Evolutionary conservation across 2,888 invertebrate species (phyloP), one percentile per base, ranked within the genome.

Genomic region (Eristalis arbustorum): DNA sequence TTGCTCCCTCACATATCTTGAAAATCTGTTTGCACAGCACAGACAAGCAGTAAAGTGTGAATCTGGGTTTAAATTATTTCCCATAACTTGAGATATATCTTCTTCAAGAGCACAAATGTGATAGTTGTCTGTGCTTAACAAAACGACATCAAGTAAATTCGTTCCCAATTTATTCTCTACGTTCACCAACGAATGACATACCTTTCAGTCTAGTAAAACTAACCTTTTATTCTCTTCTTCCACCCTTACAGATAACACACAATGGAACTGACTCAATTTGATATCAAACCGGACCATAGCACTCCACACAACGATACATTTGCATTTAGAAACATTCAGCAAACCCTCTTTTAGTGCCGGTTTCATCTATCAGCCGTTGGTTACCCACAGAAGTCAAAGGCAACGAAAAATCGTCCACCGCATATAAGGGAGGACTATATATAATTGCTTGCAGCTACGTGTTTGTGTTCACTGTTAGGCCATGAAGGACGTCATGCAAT

Each of bases 401-500:
- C 49, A 49, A 49, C 8, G 8, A 49, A 49, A 49, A 18, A 49
- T 49, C 49, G 49, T 18, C 18, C 18, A 8, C 49, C 49, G 49
- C 18, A 18, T 8, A 49, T 8, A 49, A 18, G 18, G 8, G 18
- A 8, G 8, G 18, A 49, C 18, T 18, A 31, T 10, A 31, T 31
- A 49, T 2, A 49, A 49, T 49, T 18, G 8, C 49, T 18, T 49
- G 49, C 18, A 49, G 49, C 18, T n/a, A 49, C 8, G 8, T n/a
- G n/a, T 49, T 49, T 18, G 18, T 8, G 18, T 18, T 18, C 18
- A n/a, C n/a, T 18, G 8, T 18, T 10, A 68, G 73, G 82, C 57
- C 69, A 85, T 85, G 85, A 85, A 85, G 77, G 85, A 85, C 23
- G 69, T 74, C 0, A 28, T 77, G 10, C 82, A 85, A 23, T 82